phyloP scores from a whole-genome alignment of 2,888 invertebrate species.

The Euplagia quadripunctaria region DNA sequence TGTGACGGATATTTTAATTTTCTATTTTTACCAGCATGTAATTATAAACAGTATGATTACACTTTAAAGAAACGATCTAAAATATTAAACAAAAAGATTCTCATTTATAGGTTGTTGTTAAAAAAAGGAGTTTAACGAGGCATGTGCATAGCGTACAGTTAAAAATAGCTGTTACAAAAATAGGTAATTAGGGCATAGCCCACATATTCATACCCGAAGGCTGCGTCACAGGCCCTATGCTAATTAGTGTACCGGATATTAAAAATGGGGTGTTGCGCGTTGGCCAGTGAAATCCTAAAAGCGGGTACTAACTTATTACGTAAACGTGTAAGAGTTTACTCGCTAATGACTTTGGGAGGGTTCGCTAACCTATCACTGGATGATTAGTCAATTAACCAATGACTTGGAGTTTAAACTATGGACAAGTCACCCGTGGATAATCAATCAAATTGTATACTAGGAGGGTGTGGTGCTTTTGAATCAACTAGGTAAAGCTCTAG shows the following conservation, averaged over 20 bases:
- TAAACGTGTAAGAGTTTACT: slow-evolving; percentile 30
- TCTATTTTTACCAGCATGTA: too few relatives aligned
- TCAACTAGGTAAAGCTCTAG: not conserved
- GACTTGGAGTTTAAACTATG: slow-evolving; percentile 22
- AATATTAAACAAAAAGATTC: not conserved
- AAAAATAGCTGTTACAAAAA: slow-evolving; percentile 61
- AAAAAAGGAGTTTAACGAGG: slow-evolving; percentile 45
- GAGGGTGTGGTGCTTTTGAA: slow-evolving; percentile 24
- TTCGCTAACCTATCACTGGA: slow-evolving; percentile 31
- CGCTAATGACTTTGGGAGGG: slow-evolving; percentile 44
- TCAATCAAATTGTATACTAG: slow-evolving; percentile 31
- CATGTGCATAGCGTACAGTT: slow-evolving; percentile 45
- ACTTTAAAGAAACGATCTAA: not conserved
- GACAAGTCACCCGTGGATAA: slow-evolving; percentile 33
- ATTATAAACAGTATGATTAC: not conserved
- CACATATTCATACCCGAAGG: slow-evolving; percentile 27
- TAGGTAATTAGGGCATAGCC: slow-evolving; percentile 47
- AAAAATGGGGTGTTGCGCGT: slow-evolving; percentile 25
- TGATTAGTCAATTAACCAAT: slow-evolving; percentile 37
- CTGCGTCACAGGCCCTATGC: slow-evolving; percentile 19
- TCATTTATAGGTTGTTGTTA: not conserved
- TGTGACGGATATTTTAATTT: not conserved
- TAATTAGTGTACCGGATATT: slow-evolving; percentile 43
- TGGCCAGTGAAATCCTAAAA: slow-evolving; percentile 13
- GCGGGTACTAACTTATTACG: slow-evolving; percentile 30